Conservation (phyloP, 1,140 invertebrate genomes). For the Mesaphorura yosii region DNA sequence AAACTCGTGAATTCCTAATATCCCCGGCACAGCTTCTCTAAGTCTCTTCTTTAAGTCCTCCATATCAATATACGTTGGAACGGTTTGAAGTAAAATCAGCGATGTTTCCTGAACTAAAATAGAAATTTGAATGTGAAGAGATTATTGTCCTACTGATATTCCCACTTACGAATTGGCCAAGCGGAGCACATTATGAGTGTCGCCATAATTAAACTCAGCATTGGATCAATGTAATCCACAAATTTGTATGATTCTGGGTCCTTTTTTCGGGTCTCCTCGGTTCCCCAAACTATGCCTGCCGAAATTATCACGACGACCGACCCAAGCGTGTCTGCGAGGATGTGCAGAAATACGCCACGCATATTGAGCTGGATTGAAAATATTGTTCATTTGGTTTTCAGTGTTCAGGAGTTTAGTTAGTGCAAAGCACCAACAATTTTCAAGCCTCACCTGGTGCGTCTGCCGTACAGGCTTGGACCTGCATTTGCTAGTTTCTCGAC, state of each 20-base stretch:
- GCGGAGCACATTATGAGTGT: conserved; percentile 66
- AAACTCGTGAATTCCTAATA: conserved; percentile 40
- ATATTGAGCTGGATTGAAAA: conserved; percentile 77
- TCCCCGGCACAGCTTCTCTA: conserved; percentile 33
- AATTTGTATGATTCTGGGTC: conserved; percentile 46
- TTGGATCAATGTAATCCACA: conserved; percentile 79
- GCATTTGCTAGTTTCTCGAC: too few species aligned
- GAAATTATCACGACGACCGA: conserved; percentile 94
- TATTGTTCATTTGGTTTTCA: too few species aligned
- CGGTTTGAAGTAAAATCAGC: conserved; percentile 77
- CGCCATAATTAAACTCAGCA: conserved; percentile 71
- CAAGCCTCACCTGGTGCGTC: too few species aligned
- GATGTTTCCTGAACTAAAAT: conserved; percentile 62
- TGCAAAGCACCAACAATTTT: too few species aligned
- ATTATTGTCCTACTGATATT: not conserved
- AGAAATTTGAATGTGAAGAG: too few species aligned
- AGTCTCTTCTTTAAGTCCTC: conserved; percentile 30
- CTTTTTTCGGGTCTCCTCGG: not conserved
- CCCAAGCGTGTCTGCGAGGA: conserved; percentile 80
- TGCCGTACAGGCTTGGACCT: too few species aligned
- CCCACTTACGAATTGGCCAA: conserved; percentile 53
- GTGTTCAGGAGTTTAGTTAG: too few species aligned
- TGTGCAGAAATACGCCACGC: conserved; percentile 92
- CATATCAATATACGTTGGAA: conserved; percentile 68
- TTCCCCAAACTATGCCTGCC: conserved; percentile 39